Base-by-base conservation (phyloP, 2,113 vertebrate species). In the Strix aluco region DNA sequence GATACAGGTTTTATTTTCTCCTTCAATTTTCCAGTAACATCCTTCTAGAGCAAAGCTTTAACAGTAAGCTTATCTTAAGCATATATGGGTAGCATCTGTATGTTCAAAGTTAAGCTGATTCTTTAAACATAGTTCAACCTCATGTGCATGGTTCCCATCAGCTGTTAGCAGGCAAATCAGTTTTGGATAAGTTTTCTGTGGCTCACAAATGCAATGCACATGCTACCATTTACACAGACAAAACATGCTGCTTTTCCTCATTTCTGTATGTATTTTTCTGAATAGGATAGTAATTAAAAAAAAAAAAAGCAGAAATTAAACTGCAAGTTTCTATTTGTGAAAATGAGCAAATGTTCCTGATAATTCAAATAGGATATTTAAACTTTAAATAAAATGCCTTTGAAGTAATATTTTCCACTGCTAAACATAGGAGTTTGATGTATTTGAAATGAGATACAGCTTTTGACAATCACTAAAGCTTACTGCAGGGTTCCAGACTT, bases 361-460 rank as follows among this genome's bases (percentile, higher is more conserved):
- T 59, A 96, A 96, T 95, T 95, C 92, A 95, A 94, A 82, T n/a
- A 92, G 44, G 54, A 81, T 86, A 97, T 66, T 92, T 92, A 97
- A 97, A 91, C 84, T 89, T 89, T 40, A 87, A 85, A 91, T 80
- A 96, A 96, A 97, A 98, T 94, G 82, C n/a, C 70, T 96, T 96
- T 88, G 55, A 96, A 96, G 52, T 19, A 78, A 92, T 87, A 77
- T 94, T 93, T 95, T 80, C 55, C 46, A 93, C 15, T 0, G 1
- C 47, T 94, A 94, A 92, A 87, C 88, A 81, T 34, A 88, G 63
- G 73, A 96, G 69, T 96, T 61, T 96, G 52, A 94, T 90, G 51
- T 52, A 54, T 88, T 83, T 89, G 55, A 96, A 94, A 96, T 63
- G 69, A 92, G 71, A 89, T 67, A 63, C 36, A 80, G 88, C 70